A percentile compares a stretch with the other conserved stretches of the same genome.
These are phyloP conservation scores for Acanthurus leucopareius DNA, from an alignment of 2,797 vertebrate species.

Conservation along the genomic window DNA sequence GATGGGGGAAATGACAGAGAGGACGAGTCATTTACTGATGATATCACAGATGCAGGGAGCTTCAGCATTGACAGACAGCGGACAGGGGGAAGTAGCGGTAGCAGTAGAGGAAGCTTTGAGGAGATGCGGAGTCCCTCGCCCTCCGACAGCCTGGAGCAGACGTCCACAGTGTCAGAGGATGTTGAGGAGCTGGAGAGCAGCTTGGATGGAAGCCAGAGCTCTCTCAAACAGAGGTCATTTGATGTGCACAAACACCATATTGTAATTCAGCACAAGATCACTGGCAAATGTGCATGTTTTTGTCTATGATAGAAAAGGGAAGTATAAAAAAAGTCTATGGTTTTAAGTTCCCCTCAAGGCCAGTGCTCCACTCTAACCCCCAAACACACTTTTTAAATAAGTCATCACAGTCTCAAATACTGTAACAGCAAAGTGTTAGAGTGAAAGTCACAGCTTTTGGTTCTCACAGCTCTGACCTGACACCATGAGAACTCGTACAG, in stretches of 20 bases:
- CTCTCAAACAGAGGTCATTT: constrained; percentile 81
- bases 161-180: constrained; percentile 80
- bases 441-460: background rate
- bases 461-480: background rate
- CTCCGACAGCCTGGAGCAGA: constrained; percentile 75
- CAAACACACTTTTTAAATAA: background rate
- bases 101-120: constrained; percentile 70
- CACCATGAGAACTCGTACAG: background rate
- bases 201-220: constrained; percentile 78
- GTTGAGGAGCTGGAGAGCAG: constrained; percentile 84
- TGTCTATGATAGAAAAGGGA: background rate
- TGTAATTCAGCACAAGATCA: too few species aligned
- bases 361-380: background rate
- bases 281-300: background rate
- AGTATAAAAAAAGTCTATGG: background rate
- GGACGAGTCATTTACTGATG: constrained; percentile 63
- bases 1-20: constrained; percentile 62
- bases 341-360: background rate
- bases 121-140: constrained; percentile 70
- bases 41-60: constrained; percentile 63
- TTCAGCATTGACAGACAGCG: constrained; percentile 39
- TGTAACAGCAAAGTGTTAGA: background rate
- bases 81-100: constrained; percentile 42
- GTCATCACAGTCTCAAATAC: background rate
- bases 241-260: constrained; percentile 10